A percentile compares a stretch with the other conserved stretches of the same genome.
phyloP scores from a whole-genome alignment of 1,140 invertebrate genomes.

The Magallana gigas region DNA sequence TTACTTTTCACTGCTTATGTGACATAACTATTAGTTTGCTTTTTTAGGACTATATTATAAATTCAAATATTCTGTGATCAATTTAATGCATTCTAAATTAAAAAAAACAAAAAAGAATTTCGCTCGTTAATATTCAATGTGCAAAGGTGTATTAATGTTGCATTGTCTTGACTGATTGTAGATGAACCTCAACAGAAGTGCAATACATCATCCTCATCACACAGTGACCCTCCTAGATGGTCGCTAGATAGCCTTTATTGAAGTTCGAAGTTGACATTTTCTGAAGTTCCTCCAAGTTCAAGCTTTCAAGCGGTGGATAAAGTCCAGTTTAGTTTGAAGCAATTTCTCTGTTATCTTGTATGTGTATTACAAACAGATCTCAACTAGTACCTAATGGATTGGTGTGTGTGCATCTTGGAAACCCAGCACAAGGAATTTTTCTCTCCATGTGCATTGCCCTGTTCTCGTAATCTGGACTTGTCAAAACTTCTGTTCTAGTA shows the following conservation, averaged over 20 bases:
- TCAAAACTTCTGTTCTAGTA: not conserved
- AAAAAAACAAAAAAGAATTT: too few species aligned
- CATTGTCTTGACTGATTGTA: not conserved
- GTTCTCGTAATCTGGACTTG: not conserved
- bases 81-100: too few species aligned
- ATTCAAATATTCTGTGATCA: too few species aligned
- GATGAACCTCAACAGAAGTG: constrained; percentile 35
- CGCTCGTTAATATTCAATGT: too few species aligned
- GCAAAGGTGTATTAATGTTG: too few species aligned
- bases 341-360: constrained; percentile 4
- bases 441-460: not conserved
- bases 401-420: not conserved
- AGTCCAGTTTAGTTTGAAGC: not conserved
- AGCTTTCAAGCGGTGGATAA: not conserved
- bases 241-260: too few species aligned
- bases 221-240: not conserved
- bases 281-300: constrained; percentile 8
- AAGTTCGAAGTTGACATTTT: constrained; percentile 18
- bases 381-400: not conserved
- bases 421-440: not conserved
- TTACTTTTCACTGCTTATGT: too few species aligned
- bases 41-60: too few species aligned
- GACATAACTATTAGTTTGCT: too few species aligned
- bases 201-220: constrained; percentile 30
- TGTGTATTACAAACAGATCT: constrained; percentile 7